Evolutionary conservation across 2,113 vertebrate genomes (phyloP).

Genomic region (human): GRCh38 chr15:35465501-35466000

Average conservation of each 20-base stretch:
- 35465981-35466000: neutral
- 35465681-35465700: conserved; percentile 47
- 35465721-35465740: conserved; percentile 52
- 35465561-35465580: conserved; percentile 23
- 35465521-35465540: conserved; percentile 18
- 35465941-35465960: neutral
- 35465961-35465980: neutral
- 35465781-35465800: conserved; percentile 47
- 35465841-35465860: conserved; percentile 8
- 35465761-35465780: conserved; percentile 50
- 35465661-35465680: conserved; percentile 49
- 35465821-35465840: conserved; percentile 32
- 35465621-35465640: conserved; percentile 8
- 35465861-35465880: conserved; percentile 33
- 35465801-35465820: conserved; percentile 29
- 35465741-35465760: conserved; percentile 34
- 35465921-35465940: neutral
- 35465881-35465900: conserved; percentile 42
- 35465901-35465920: conserved; percentile 21
- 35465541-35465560: conserved; percentile 27
- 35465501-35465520: neutral
- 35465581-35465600: conserved; percentile 39
- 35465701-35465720: conserved; percentile 58
- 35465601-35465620: neutral
- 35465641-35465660: conserved; percentile 41